A percentile compares a stretch with the other conserved stretches of the same genome.
These are phyloP conservation scores for Scaptomyza pallida DNA, from an alignment of 1,140 invertebrate species.

Conservation along the genomic window DNA sequence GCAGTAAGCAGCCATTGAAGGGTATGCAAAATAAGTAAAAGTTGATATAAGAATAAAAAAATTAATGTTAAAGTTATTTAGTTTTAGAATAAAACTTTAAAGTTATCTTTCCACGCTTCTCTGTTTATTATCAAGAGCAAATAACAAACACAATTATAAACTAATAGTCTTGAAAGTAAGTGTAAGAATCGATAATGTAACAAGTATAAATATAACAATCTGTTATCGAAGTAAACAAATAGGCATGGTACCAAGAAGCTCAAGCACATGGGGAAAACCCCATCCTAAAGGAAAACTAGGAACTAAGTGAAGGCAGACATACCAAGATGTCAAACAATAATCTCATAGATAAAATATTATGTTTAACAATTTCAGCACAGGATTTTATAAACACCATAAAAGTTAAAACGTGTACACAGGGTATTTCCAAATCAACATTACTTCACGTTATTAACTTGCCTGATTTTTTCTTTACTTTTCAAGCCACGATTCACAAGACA, in stretches of 20 bases:
- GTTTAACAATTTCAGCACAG: too few relatives aligned
- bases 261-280: neutral
- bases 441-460: too few relatives aligned
- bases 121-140: neutral
- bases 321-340: too few relatives aligned
- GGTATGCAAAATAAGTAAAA: neutral
- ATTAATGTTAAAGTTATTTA: too few relatives aligned
- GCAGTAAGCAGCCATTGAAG: too few relatives aligned
- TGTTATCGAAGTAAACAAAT: neutral
- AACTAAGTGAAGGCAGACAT: too few relatives aligned
- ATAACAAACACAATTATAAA: neutral
- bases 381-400: too few relatives aligned
- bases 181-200: neutral
- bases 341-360: too few relatives aligned
- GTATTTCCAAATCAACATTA: neutral
- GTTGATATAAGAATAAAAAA: neutral
- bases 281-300: neutral
- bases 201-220: neutral
- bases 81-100: too few relatives aligned
- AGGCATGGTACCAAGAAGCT: neutral
- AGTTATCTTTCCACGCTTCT: neutral
- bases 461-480: constrained; percentile 1
- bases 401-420: neutral
- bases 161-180: neutral
- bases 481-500: constrained; percentile 14